Base-by-base conservation (phyloP, 2,113 vertebrate species). In the Clarias batrachus region DNA sequence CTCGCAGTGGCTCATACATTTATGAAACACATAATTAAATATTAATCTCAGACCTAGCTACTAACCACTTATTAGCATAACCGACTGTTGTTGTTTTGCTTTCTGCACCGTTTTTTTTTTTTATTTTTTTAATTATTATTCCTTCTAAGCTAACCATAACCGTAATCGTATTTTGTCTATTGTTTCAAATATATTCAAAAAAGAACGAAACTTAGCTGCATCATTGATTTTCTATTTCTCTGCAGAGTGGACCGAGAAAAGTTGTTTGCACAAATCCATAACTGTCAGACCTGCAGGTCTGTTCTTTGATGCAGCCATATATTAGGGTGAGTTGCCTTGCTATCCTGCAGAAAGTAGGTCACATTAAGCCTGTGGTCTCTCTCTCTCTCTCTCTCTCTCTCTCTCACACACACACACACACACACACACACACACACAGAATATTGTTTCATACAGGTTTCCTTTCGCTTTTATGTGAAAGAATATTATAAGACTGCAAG, bases 341-440 rank as follows among this genome's bases (percentile, higher is more conserved):
- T 77, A 73, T 81, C 86, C 80, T 74, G 82, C 59, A 90, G 81
- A 91, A 94, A 93, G 86, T 94, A 90, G 93, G 93, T 93, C 93
- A 90, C 77, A 79, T 77, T 85, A 84, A 88, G 91, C 92, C 91
- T 85, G 85, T 78, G 91, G 93, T 93, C 56, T 60, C 17, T 59
- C 77, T 27, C 25, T 57, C 10, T 52, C 73, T 76, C 37, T 52
- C 48, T 56, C 48, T 77, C 48, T 52, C 74, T 25, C 21, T 14
- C 30, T 4, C 56, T 10, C 60, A 87, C 85, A 80, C 86, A 84
- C 13, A 59, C 59, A 89, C 81, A 89, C 79, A 88, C 88, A 87
- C 85, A 80, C 86, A 84, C 13, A 59, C 59, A 89, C 81, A 89
- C 79, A 88, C 89, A 88, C 85, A 84, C 88, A 82, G 21, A 80